Conservation (phyloP, 2,888 invertebrate genomes). For the Cryptosula pallasiana region DNA sequence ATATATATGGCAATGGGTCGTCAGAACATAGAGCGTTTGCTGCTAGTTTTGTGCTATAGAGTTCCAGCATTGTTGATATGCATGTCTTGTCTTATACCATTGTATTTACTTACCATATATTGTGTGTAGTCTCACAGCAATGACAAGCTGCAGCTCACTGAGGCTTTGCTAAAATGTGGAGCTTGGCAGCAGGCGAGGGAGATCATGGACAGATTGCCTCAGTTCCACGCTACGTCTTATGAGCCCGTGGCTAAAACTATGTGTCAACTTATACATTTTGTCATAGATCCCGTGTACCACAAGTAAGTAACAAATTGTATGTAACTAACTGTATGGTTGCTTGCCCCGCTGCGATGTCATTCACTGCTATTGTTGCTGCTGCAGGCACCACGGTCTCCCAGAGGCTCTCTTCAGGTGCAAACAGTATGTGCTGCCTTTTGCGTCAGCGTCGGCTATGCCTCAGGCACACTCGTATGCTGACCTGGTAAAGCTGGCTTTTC, state of each 20-base stretch:
- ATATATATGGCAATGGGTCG: no score
- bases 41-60: no score
- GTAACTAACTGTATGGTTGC: no score
- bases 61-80: no score
- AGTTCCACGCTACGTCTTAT: conserved; percentile 69
- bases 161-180: conserved; percentile 78
- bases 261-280: conserved; percentile 72
- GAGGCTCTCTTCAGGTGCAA: conserved; percentile 46
- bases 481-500: conserved; percentile 70
- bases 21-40: no score
- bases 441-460: conserved; percentile 35
- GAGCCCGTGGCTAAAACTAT: conserved; percentile 73
- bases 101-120: not conserved
- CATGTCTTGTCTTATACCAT: not conserved
- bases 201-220: conserved; percentile 75
- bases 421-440: not conserved
- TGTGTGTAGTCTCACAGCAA: conserved; percentile 57
- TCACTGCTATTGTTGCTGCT: conserved; percentile 34
- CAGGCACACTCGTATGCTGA: conserved; percentile 68
- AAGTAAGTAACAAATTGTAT: conserved; percentile 61
- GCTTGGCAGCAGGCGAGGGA: conserved; percentile 82
- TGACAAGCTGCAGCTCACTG: conserved; percentile 88
- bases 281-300: conserved; percentile 80
- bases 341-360: not conserved
- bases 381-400: conserved; percentile 69